Evolutionary conservation across 2,797 vertebrate genomes (phyloP).

Genomic region (Nasua narica): DNA sequence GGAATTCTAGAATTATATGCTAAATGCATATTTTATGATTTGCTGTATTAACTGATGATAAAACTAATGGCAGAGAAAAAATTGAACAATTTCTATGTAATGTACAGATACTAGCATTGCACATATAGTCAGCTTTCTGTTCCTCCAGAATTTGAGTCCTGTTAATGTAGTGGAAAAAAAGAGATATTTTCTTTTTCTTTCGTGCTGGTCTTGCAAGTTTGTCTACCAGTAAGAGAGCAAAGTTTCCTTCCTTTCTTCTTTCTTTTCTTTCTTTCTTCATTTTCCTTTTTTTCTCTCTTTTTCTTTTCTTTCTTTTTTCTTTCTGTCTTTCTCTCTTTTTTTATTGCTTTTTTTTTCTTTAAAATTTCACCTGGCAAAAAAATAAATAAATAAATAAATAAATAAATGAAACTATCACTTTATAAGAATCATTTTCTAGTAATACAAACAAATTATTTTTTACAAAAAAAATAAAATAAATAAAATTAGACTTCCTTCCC

Average conservation of each 20-base stretch:
- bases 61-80: constrained; percentile 95
- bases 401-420: constrained; percentile 80
- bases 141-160: constrained; percentile 93
- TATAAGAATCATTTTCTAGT: constrained; percentile 85
- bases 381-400: constrained; percentile 62
- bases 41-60: constrained; percentile 95
- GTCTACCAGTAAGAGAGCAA: constrained; percentile 89
- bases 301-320: neutral
- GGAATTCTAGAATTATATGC: constrained; percentile 91
- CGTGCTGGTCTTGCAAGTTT: constrained; percentile 93
- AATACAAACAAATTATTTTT: constrained; percentile 85
- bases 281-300: constrained; percentile 51
- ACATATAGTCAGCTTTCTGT: constrained; percentile 97
- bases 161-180: constrained; percentile 95
- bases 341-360: constrained; percentile 41
- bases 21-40: constrained; percentile 92
- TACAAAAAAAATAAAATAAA: constrained; percentile 80
- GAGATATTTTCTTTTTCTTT: constrained; percentile 89
- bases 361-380: constrained; percentile 83
- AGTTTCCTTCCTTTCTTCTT: constrained; percentile 61
- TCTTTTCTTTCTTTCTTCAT: constrained; percentile 47
- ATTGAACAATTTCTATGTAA: constrained; percentile 97
- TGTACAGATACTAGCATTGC: constrained; percentile 99
- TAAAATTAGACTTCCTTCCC: constrained; percentile 84
- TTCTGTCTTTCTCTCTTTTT: neutral